Conservation (phyloP, 2,113 vertebrate genomes). For the Balaeniceps rex region DNA sequence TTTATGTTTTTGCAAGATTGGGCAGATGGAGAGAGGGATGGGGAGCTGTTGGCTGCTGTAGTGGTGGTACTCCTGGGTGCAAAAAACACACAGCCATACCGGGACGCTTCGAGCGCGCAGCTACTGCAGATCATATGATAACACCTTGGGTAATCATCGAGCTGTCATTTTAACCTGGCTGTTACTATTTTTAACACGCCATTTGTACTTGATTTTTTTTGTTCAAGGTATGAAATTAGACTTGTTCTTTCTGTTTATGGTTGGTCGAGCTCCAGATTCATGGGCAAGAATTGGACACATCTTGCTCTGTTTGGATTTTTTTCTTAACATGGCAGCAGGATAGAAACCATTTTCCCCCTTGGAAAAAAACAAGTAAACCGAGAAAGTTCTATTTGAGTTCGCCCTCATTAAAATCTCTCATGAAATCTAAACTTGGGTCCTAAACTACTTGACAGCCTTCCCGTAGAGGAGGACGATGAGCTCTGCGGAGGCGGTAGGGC, state of each 20-base stretch:
- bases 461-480: background rate
- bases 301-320: background rate
- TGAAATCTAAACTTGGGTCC: background rate
- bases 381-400: background rate
- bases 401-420: constrained; percentile 8
- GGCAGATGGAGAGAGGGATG: constrained; percentile 32
- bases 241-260: background rate
- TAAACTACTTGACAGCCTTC: background rate
- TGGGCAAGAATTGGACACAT: background rate
- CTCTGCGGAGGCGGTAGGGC: background rate
- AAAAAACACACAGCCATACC: background rate
- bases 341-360: background rate
- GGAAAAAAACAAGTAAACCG: background rate
- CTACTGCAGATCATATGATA: background rate
- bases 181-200: background rate
- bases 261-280: background rate
- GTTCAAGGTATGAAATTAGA: background rate
- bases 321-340: background rate
- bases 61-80: background rate
- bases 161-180: constrained; percentile 4
- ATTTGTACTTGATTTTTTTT: background rate
- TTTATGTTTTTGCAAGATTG: constrained; percentile 23
- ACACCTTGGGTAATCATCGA: constrained; percentile 1
- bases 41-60: constrained; percentile 17
- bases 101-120: background rate